Conservation (phyloP, 2,797 vertebrate species). For the Sphenodon punctatus region DNA sequence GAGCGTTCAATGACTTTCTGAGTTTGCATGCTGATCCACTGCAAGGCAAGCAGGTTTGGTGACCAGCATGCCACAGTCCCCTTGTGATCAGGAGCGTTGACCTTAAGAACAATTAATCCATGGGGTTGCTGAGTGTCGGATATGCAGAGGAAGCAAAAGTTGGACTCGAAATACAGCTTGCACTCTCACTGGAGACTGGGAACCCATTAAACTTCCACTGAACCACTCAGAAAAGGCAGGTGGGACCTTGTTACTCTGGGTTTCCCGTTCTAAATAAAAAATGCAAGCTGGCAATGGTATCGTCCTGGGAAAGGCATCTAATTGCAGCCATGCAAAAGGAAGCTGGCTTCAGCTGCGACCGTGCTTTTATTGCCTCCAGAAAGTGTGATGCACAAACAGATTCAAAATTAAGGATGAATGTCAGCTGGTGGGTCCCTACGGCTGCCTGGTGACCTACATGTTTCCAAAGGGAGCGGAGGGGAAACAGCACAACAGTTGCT, state of each 20-base stretch:
- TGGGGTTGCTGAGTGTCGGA: not conserved
- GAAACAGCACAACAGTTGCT: not conserved
- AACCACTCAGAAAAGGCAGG: slow-evolving; percentile 47
- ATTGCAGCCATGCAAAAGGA: slow-evolving; percentile 38
- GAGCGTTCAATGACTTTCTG: not conserved
- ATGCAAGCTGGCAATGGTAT: slow-evolving; percentile 13
- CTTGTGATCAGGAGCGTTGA: not conserved
- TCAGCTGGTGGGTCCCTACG: slow-evolving; percentile 41
- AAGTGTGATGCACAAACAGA: not conserved
- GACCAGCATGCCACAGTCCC: not conserved
- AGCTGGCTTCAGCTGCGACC: slow-evolving; percentile 5
- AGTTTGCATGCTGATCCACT: not conserved
- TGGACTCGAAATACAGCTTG: slow-evolving; percentile 18
- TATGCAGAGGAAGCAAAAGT: slow-evolving; percentile 23
- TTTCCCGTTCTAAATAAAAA: slow-evolving; percentile 12
- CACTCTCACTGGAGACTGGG: slow-evolving; percentile 8
- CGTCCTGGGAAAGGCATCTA: not conserved
- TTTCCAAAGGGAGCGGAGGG: not conserved
- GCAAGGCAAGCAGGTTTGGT: not conserved
- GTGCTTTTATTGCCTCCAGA: slow-evolving; percentile 20
- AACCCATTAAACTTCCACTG: not conserved
- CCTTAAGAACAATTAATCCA: not conserved
- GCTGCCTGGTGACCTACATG: slow-evolving; percentile 54
- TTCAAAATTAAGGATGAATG: slow-evolving; percentile 11
- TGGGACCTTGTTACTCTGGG: not conserved